A percentile compares a stretch with the other conserved stretches of the same genome.
These are phyloP conservation scores for Muscidifurax raptorellus DNA, from an alignment of 1,140 invertebrate species.

Conservation along the genomic window DNA sequence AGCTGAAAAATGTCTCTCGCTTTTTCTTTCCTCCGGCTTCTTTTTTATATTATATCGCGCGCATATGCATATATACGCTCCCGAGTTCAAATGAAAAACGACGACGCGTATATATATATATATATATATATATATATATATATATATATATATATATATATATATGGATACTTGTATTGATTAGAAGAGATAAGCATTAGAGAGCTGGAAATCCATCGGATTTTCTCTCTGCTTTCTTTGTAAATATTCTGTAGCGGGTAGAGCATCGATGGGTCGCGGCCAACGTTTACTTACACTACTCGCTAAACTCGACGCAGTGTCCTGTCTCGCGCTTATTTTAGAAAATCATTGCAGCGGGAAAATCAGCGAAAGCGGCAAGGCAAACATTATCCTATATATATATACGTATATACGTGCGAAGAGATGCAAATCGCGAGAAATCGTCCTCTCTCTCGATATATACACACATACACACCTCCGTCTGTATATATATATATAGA, in stretches of 20 bases:
- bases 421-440: not conserved
- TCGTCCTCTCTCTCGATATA: not conserved
- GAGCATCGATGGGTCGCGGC: too few species aligned
- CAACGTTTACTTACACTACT: not conserved
- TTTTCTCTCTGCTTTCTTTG: not conserved
- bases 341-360: not conserved
- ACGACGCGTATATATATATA: too few species aligned
- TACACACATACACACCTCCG: not conserved
- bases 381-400: not conserved
- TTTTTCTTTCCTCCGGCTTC: not conserved
- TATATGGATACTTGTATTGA: too few species aligned
- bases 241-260: not conserved
- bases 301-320: too few species aligned
- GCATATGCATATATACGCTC: not conserved
- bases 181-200: not conserved
- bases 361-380: too few species aligned
- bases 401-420: not conserved
- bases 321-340: too few species aligned
- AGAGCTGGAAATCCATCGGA: not conserved
- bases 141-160: too few species aligned
- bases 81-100: slow-evolving; percentile 4
- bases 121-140: too few species aligned
- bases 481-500: too few species aligned
- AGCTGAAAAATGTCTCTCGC: not conserved
- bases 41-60: not conserved